Percentiles rank a stretch among this genome's conserved stretches.
These are phyloP conservation scores for Manduca sexta DNA, from an alignment of 1,140 invertebrate genomes.

Conservation along the genomic window DNA sequence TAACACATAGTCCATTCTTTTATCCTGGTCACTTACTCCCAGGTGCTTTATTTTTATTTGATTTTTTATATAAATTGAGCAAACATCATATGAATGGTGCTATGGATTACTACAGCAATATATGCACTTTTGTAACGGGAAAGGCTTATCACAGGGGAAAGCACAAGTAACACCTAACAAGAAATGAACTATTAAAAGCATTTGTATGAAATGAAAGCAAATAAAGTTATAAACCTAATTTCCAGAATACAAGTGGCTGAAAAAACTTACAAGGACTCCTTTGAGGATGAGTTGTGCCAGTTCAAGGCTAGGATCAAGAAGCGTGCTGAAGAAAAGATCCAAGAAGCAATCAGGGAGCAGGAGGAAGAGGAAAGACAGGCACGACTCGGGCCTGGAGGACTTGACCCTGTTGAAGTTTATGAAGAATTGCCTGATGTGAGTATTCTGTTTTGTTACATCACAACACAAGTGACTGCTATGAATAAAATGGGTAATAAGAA, in stretches of 20 bases:
- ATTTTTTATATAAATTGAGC: no score
- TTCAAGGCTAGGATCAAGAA: slow-evolving; percentile 93
- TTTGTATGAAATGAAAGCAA: background rate
- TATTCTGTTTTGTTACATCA: slow-evolving; percentile 5
- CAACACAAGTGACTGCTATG: no score
- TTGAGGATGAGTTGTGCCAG: slow-evolving; percentile 92
- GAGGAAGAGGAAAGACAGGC: slow-evolving; percentile 92
- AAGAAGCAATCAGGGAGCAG: slow-evolving; percentile 86
- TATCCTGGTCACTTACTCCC: no score
- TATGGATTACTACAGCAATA: no score
- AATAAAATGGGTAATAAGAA: no score
- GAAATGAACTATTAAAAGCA: background rate
- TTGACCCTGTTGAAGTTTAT: slow-evolving; percentile 98
- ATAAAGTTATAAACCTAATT: background rate
- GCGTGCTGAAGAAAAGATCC: slow-evolving; percentile 91
- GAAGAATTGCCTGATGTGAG: slow-evolving; percentile 92
- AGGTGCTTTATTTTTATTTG: no score
- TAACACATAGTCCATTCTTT: no score
- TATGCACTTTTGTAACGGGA: no score
- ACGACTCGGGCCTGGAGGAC: slow-evolving; percentile 94
- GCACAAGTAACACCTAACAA: no score
- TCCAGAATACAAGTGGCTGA: slow-evolving; percentile 92
- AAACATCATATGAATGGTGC: no score
- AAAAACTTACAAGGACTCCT: slow-evolving; percentile 93
- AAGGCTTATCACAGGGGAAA: no score